phyloP scores from a whole-genome alignment of 2,113 vertebrate genomes.

The Pelecanus crispus region DNA sequence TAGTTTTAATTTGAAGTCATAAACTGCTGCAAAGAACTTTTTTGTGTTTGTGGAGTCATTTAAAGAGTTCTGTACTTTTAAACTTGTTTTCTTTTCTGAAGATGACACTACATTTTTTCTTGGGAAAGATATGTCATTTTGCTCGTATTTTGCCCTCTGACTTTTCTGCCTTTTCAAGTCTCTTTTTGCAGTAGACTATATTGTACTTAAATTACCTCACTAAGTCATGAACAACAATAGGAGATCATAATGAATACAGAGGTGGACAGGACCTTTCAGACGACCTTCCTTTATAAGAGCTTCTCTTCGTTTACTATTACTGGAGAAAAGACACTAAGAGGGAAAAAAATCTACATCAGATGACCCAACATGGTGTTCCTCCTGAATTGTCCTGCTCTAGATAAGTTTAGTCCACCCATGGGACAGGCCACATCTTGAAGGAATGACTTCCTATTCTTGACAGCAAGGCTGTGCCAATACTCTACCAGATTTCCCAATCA shows the following conservation, averaged over 20 bases:
- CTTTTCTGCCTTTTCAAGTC: neutral
- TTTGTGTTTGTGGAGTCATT: neutral
- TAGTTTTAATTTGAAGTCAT: neutral
- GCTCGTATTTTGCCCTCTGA: neutral
- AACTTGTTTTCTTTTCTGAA: neutral
- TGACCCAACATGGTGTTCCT: rapidly evolving
- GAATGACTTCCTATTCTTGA: neutral
- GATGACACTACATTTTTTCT: neutral
- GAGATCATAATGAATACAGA: neutral
- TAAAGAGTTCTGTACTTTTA: neutral
- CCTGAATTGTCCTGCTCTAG: neutral
- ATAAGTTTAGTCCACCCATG: neutral
- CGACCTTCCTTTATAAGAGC: neutral
- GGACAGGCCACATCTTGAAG: neutral
- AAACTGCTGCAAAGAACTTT: neutral
- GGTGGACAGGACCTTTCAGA: neutral
- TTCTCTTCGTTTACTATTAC: neutral
- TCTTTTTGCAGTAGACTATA: neutral
- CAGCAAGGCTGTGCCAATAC: neutral
- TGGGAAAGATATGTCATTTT: neutral
- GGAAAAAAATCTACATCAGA: neutral
- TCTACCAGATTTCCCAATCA: neutral
- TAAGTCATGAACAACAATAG: neutral
- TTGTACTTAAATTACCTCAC: neutral
- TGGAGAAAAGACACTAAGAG: neutral